Percentiles rank a stretch among this genome's conserved stretches.
Evolutionary conservation across 2,888 invertebrate genomes (phyloP).

Genomic region (Lagria hirta): DNA sequence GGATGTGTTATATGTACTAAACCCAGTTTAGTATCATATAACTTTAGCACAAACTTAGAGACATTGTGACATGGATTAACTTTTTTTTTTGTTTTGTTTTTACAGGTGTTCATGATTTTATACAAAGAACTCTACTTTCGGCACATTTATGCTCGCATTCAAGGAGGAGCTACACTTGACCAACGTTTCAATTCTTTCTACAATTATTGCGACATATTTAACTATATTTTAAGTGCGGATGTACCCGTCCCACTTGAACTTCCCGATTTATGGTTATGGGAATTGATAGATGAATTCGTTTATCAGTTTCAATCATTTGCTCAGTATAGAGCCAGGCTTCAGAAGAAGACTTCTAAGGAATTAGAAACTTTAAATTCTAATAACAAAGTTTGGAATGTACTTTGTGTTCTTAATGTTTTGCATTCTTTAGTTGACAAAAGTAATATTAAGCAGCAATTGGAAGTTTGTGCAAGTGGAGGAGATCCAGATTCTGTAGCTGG

Average conservation of each 20-base stretch:
- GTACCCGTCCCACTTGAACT: slow-evolving; percentile 87
- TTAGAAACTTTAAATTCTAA: slow-evolving; percentile 75
- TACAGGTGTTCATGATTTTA: slow-evolving; percentile 85
- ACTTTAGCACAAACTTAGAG: too few species aligned
- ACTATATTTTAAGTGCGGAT: slow-evolving; percentile 88
- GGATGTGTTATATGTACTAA: too few species aligned
- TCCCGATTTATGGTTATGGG: slow-evolving; percentile 99
- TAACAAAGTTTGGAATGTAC: slow-evolving; percentile 95
- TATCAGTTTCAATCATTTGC: slow-evolving; percentile 95
- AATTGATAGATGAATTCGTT: slow-evolving; percentile 98
- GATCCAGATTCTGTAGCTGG: slow-evolving; percentile 94
- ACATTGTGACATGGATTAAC: too few species aligned
- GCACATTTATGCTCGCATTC: slow-evolving; percentile 92
- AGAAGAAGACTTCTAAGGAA: slow-evolving; percentile 78
- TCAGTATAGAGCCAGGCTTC: slow-evolving; percentile 73
- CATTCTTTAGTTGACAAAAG: slow-evolving; percentile 98
- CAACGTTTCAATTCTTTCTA: slow-evolving; percentile 95
- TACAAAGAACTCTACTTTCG: slow-evolving; percentile 98
- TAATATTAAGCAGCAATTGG: slow-evolving; percentile 95
- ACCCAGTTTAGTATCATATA: too few species aligned
- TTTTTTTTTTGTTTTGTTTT: too few species aligned
- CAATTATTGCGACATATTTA: slow-evolving; percentile 98
- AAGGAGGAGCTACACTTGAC: slow-evolving; percentile 85
- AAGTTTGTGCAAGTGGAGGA: slow-evolving; percentile 85
- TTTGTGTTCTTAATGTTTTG: slow-evolving; percentile 95